Percentiles rank a stretch among this genome's conserved stretches.
Evolutionary conservation across 2,797 vertebrate genomes (phyloP).

Genomic region (Intellagama lesueurii): DNA sequence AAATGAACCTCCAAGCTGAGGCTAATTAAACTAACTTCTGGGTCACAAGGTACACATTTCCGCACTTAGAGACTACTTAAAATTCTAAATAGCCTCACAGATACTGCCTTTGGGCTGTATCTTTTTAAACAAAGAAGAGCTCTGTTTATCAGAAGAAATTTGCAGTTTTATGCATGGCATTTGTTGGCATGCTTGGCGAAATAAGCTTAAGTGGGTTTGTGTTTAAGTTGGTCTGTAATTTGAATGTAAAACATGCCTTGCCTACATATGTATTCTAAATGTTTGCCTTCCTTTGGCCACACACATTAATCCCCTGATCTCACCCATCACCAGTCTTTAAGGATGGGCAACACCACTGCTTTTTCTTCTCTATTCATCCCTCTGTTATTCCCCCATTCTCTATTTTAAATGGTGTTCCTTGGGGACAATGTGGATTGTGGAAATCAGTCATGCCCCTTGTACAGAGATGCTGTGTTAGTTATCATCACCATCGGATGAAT

Average conservation of each 20-base stretch:
- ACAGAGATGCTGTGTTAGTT: not conserved
- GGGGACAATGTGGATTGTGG: not conserved
- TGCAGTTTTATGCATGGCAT: not conserved
- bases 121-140: not conserved
- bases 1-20: conserved; percentile 68
- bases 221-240: not conserved
- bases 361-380: not conserved
- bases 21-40: conserved; percentile 75
- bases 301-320: not conserved
- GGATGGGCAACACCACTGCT: not conserved
- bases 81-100: conserved; percentile 28
- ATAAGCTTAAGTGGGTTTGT: not conserved
- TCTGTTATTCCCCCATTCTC: not conserved
- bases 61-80: conserved; percentile 59
- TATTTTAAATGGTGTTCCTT: not conserved
- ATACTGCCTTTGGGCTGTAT: not conserved
- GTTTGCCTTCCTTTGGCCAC: not conserved
- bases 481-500: not conserved
- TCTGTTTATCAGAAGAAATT: conserved; percentile 17
- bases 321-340: not conserved
- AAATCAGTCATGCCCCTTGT: not conserved
- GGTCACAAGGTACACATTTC: conserved; percentile 64
- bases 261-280: not conserved
- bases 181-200: not conserved
- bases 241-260: not conserved